Evolutionary conservation across 1,140 invertebrate species (phyloP), one percentile per base, ranked within the genome.

Genomic region (Micrasema minimum): DNA sequence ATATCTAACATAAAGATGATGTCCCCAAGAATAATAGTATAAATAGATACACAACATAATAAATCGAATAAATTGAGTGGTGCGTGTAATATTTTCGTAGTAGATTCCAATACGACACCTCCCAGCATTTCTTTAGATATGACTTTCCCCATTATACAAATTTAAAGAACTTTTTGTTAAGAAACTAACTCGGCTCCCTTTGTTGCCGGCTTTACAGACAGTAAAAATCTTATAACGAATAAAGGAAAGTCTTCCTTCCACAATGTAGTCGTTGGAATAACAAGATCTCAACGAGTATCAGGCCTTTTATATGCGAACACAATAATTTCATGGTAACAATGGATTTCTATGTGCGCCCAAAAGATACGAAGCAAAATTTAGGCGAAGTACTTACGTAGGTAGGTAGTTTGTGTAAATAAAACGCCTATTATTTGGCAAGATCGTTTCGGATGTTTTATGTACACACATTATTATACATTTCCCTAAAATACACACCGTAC

Each of bases 211-310:
- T 65, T 50, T 65, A 37, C 45, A 50, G 43, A 65, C 45, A 65
- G 45, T 48, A 65, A 65, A 65, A 65, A 65, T 48, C 62, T 46
- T 65, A 48, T 41, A 65, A 65, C 48, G 62, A 65, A 65, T 65
- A 65, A 65, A 65, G 45, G 43, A 31, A 65, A 65, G 41, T 62
- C 59, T 62, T 62, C 59, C 53, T 57, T 57, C 53, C 59, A 46
- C 59, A 45, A 43, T 46, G 41, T 62, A 62, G 38, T 62, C 59
- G 59, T 62, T 62, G 38, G 41, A 62, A 62, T 62, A 62, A 62
- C 59, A 62, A 62, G 37, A 62, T 62, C 38, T 62, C 38, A 31
- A 62, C 37, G 59, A 62, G 59, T 46, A 45, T 46, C 37, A 45
- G 59, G 41, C 59, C 59, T 62, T 57, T 57, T 62, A 62, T 62